These are phyloP conservation scores for Donacobius atricapilla DNA, from an alignment of 2,113 vertebrate genomes.

Conservation along the genomic window DNA sequence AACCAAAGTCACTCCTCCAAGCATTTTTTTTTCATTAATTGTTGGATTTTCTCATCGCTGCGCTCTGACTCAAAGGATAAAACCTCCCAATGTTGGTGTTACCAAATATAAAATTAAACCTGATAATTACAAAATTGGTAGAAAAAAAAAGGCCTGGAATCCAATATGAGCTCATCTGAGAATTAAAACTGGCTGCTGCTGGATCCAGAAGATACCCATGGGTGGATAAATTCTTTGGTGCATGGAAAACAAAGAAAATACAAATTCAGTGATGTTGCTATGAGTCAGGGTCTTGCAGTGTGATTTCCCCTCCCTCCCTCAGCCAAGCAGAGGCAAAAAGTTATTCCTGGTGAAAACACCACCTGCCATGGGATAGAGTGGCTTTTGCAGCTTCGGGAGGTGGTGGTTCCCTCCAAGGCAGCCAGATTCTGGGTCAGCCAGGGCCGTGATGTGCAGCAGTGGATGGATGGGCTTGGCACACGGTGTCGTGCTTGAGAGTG, in stretches of 20 bases:
- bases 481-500: fast-evolving
- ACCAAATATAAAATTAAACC: not conserved
- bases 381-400: not conserved
- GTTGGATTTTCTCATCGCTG: not conserved
- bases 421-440: fast-evolving
- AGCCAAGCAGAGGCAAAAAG: not conserved
- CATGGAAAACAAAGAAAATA: not conserved
- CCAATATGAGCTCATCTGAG: not conserved
- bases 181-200: not conserved
- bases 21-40: not conserved
- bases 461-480: not conserved
- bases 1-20: not conserved
- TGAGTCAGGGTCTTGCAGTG: not conserved
- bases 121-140: not conserved
- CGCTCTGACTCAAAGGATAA: not conserved
- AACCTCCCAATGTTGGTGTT: not conserved
- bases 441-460: fast-evolving
- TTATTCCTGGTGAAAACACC: fast-evolving
- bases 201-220: not conserved
- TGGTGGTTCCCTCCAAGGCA: not conserved
- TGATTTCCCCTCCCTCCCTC: not conserved
- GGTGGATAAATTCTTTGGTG: not conserved
- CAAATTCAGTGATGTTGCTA: not conserved
- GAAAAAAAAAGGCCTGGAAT: not conserved
- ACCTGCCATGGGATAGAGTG: fast-evolving